Percentiles rank a stretch among this genome's conserved stretches.
phyloP scores from a whole-genome alignment of 1,140 invertebrate species.

The Cherax destructor region DNA sequence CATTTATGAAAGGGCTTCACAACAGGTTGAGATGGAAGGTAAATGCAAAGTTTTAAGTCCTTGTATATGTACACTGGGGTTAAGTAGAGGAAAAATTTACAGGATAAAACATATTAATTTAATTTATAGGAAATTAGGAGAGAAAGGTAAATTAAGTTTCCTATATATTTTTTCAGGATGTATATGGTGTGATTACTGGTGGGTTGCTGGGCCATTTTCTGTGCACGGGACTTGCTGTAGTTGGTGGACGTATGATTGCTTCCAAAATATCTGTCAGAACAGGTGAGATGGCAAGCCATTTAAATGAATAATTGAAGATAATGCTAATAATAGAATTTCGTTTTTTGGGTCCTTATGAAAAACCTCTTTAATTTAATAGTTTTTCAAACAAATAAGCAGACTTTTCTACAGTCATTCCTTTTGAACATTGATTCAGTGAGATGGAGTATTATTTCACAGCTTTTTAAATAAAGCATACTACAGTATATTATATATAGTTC shows the following conservation, averaged over 20 bases:
- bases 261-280: conserved; percentile 95
- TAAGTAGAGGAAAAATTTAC: no score
- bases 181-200: conserved; percentile 95
- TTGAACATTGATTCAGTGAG: no score
- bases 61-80: no score
- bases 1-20: no score
- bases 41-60: no score
- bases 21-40: no score
- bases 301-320: neutral
- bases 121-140: no score
- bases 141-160: neutral
- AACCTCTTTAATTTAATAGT: neutral
- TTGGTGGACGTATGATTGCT: conserved; percentile 96
- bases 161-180: conserved; percentile 80
- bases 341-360: neutral
- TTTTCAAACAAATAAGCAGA: no score
- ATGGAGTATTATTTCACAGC: no score
- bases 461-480: no score
- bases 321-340: neutral
- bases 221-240: conserved; percentile 96
- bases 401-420: neutral
- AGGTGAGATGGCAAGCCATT: conserved; percentile 78
- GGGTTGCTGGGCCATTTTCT: conserved; percentile 94
- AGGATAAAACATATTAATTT: no score
- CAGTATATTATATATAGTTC: no score